These are phyloP conservation scores for Lanius ludovicianus DNA, from an alignment of 2,113 vertebrate genomes.

Conservation along the genomic window DNA sequence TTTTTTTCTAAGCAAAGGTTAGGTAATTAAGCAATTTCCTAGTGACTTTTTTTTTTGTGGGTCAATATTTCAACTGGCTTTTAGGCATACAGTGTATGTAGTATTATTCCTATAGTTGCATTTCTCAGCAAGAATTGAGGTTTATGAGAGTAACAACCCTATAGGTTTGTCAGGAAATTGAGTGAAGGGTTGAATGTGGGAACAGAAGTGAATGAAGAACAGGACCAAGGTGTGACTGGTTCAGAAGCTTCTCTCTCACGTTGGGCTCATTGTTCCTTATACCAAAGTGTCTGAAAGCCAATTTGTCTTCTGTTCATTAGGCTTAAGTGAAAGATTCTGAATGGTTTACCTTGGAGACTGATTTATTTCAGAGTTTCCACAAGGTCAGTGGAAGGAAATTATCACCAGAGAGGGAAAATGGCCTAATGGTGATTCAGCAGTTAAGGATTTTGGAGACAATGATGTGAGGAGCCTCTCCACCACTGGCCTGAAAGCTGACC, in stretches of 20 bases:
- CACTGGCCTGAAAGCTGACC: background rate
- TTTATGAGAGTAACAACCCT: background rate
- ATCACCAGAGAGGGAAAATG: background rate
- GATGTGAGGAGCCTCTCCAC: background rate
- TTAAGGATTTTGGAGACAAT: background rate
- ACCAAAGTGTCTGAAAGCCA: background rate
- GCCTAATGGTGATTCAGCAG: background rate
- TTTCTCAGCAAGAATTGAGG: background rate
- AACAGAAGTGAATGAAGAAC: background rate
- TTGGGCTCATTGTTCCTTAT: background rate
- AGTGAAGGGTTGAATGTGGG: background rate
- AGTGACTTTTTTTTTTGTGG: background rate
- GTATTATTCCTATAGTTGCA: background rate
- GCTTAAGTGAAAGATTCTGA: background rate
- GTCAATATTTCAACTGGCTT: background rate
- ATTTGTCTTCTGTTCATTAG: background rate
- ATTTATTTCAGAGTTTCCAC: background rate
- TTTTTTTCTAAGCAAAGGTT: background rate
- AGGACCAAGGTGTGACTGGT: background rate
- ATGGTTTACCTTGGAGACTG: background rate
- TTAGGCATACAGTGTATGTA: background rate
- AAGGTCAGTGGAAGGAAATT: background rate
- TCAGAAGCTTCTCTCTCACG: background rate
- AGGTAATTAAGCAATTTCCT: background rate
- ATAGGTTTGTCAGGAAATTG: background rate